Evolutionary conservation across 2,113 vertebrate genomes (phyloP), one percentile per base, ranked within the genome.

Genomic region (Spea multiplicata): DNA sequence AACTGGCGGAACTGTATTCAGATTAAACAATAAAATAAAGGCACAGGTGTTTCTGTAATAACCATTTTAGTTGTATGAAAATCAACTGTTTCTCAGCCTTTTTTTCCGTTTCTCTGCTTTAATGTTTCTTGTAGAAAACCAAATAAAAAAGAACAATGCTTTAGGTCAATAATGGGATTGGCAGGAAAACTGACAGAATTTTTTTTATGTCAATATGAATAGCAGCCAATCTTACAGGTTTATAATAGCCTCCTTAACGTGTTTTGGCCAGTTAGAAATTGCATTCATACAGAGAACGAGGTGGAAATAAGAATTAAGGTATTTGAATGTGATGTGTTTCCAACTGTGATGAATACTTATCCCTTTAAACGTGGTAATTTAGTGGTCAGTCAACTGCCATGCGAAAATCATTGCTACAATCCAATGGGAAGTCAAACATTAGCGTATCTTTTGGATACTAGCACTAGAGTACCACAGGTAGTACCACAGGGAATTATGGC

Each of bases 11-110:
- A 82, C 61, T 86, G 83, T 83, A 74, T 81, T 83, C 86, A 71
- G 65, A 62, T 71, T 74, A 70, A 83, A 84, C 81, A 81, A 57
- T 84, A 82, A 75, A 81, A 83, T 79, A 61, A 81, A 78, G 79
- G 10, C 81, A 78, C 71, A 78, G 75, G 47, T 8, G 9, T 81
- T 84, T 83, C 87, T 86, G 87, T 85, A 84, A 82, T 68, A 82
- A 84, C 80, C 82, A 74, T 86, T 88, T 88, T 87, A 4, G 47
- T 83, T 83, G 73, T 89, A 81, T 75, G 81, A 82, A 83, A 66
- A 81, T 86, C 30, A 30, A 30, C 30, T 30, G 30, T 84, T 87
- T 89, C 84, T 88, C 88, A 85, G 84, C 81, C 83, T 62, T 79
- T 78, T 83, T 47, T 65, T 62, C 46, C 47, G 50, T 75, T 68